Conservation (phyloP, 2,797 vertebrate genomes). For the Malurus splendens region DNA sequence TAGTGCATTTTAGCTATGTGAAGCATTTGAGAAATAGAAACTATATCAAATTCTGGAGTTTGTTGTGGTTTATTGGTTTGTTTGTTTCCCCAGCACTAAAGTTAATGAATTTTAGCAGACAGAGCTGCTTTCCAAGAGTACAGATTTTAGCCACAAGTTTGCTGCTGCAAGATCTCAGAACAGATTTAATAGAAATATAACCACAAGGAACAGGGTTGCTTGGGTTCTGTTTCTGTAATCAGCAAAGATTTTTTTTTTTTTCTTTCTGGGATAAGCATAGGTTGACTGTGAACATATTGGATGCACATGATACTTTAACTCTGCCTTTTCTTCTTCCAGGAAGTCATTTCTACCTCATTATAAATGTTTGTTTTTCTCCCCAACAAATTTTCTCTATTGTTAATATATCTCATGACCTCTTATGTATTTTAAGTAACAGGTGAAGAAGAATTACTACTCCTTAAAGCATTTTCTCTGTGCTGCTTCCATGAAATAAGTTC, state of each 20-base stretch:
- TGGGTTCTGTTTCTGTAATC: neutral
- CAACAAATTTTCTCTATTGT: neutral
- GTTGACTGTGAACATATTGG: neutral
- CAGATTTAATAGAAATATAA: neutral
- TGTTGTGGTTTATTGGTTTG: neutral
- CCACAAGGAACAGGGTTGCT: neutral
- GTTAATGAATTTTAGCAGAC: neutral
- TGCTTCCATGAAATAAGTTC: neutral
- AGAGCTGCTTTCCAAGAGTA: neutral
- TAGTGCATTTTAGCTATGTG: neutral
- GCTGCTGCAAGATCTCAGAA: neutral
- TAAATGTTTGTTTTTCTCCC: neutral
- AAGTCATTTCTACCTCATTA: neutral
- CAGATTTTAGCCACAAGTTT: neutral
- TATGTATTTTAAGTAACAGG: neutral
- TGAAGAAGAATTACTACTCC: neutral
- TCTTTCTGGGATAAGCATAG: neutral
- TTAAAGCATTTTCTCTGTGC: neutral
- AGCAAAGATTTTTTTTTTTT: neutral
- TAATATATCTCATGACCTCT: neutral
- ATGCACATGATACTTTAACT: neutral
- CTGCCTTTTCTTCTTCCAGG: neutral
- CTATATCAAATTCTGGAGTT: neutral
- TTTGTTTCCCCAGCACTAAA: neutral
- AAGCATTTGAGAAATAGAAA: neutral